Conservation (phyloP, 2,888 invertebrate genomes). For the Melipona beecheii region DNA sequence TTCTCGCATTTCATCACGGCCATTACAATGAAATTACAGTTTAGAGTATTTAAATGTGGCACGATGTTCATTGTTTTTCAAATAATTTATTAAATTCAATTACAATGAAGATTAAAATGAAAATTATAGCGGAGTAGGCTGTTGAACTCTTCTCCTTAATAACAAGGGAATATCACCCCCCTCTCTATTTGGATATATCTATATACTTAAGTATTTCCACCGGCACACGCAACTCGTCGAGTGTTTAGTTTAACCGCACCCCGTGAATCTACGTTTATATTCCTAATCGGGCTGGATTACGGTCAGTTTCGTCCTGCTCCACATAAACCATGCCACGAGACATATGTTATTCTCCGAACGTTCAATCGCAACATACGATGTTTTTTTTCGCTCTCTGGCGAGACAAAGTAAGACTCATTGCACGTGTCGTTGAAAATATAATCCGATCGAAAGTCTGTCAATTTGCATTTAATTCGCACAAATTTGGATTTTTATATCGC, state of each 20-base stretch:
- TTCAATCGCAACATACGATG: conserved; percentile 12
- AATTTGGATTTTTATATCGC: neutral
- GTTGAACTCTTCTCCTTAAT: neutral
- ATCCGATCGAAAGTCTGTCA: conserved; percentile 1
- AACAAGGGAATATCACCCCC: conserved; percentile 38
- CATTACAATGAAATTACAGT: neutral
- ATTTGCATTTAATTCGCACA: neutral
- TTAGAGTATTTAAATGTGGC: neutral
- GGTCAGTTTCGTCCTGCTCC: conserved; percentile 49
- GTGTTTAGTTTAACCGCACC: conserved; percentile 76
- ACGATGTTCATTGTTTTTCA: neutral
- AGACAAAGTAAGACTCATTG: neutral
- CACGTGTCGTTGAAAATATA: conserved; percentile 37
- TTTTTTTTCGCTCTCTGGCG: conserved; percentile 43
- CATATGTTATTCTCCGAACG: conserved; percentile 68
- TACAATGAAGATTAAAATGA: neutral
- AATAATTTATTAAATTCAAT: neutral
- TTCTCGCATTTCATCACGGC: neutral
- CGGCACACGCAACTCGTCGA: conserved; percentile 79
- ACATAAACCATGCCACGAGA: conserved; percentile 35
- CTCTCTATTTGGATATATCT: conserved; percentile 33
- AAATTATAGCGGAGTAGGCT: neutral
- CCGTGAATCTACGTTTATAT: conserved; percentile 65
- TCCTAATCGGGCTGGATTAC: conserved; percentile 67
- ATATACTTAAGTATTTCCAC: conserved; percentile 71